A percentile compares a stretch with the other conserved stretches of the same genome.
Conservation (phyloP, 2,797 vertebrate genomes). For the Phrynocephalus guinanensis region DNA sequence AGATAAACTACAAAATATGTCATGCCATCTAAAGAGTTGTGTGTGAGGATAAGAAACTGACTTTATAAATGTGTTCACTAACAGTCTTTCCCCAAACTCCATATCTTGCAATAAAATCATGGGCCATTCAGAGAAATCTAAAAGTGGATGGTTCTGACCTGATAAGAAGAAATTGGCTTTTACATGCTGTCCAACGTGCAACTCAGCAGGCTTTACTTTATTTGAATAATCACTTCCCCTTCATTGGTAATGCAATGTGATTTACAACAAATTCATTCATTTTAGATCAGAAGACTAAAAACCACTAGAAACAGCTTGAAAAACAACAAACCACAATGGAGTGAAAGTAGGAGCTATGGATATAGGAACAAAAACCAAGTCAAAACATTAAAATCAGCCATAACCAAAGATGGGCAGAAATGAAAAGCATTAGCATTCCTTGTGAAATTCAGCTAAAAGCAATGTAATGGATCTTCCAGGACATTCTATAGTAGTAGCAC, state of each 20-base stretch:
- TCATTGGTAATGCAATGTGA: neutral
- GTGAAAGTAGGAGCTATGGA: neutral
- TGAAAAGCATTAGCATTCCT: neutral
- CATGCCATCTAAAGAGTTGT: slow-evolving; percentile 4
- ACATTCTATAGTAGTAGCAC: neutral
- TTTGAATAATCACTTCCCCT: neutral
- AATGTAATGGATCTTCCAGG: neutral
- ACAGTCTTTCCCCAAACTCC: neutral
- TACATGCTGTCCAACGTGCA: neutral
- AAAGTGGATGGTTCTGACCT: neutral
- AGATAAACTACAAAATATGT: slow-evolving; percentile 3
- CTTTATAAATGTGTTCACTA: slow-evolving; percentile 11
- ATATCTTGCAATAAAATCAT: slow-evolving; percentile 10
- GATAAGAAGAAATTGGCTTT: slow-evolving; percentile 1
- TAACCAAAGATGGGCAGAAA: neutral
- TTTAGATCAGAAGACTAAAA: neutral
- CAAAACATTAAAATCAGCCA: neutral
- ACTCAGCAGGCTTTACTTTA: neutral
- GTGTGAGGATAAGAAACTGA: neutral
- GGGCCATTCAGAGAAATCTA: neutral
- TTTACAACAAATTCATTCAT: neutral
- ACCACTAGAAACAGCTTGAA: neutral
- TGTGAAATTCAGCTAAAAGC: neutral
- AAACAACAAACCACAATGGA: neutral
- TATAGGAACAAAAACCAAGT: neutral